A percentile compares a stretch with the other conserved stretches of the same genome.
These are phyloP conservation scores for Alviniconcha marisindica DNA, from an alignment of 1,140 invertebrate species.

Conservation along the genomic window DNA sequence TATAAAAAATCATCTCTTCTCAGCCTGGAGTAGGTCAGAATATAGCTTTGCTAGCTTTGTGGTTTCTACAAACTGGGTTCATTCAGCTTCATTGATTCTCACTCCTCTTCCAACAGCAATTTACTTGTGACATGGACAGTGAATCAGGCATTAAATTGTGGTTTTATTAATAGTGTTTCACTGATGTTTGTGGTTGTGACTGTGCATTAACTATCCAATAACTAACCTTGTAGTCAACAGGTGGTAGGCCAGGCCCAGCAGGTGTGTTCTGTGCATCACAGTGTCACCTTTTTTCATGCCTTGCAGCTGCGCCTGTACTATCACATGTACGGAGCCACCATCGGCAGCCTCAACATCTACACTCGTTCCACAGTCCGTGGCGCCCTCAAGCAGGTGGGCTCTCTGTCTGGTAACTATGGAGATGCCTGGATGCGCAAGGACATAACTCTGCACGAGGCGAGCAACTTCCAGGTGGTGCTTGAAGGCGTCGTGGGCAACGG, in stretches of 20 bases:
- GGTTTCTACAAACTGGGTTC: too few species aligned
- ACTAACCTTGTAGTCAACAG: neutral
- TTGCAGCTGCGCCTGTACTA: constrained; percentile 71
- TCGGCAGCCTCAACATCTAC: constrained; percentile 72
- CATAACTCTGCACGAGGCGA: constrained; percentile 56
- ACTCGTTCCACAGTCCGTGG: constrained; percentile 57
- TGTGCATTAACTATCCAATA: neutral
- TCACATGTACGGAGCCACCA: constrained; percentile 73
- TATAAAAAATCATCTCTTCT: too few species aligned
- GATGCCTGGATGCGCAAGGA: constrained; percentile 68
- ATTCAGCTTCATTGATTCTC: too few species aligned
- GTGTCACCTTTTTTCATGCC: neutral
- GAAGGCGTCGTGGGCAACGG: constrained; percentile 81
- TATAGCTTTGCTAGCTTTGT: too few species aligned
- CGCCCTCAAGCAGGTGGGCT: constrained; percentile 55
- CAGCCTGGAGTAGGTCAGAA: too few species aligned
- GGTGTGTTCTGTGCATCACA: too few species aligned
- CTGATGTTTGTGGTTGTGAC: neutral
- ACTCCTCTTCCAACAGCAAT: too few species aligned
- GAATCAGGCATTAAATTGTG: too few species aligned
- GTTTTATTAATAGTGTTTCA: too few species aligned
- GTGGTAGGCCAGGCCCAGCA: neutral
- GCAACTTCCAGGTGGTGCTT: constrained; percentile 78
- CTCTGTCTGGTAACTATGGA: constrained; percentile 62
- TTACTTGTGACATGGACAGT: too few species aligned